These are phyloP conservation scores for Dinoponera quadriceps DNA, from an alignment of 1,140 invertebrate genomes.

Conservation along the genomic window DNA sequence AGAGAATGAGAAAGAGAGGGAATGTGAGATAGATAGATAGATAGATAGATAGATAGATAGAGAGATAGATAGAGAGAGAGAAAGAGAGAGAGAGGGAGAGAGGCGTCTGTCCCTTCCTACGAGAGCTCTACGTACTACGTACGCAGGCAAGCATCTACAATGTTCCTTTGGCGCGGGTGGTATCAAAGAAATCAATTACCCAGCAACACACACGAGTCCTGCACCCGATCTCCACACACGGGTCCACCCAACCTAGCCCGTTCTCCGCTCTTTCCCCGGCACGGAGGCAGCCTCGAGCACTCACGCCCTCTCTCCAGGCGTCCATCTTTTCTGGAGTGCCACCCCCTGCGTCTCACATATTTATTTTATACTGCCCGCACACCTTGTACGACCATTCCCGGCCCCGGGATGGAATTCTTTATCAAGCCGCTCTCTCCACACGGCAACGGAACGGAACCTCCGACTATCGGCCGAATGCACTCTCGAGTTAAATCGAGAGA, in stretches of 20 bases:
- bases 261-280: slow-evolving; percentile 49
- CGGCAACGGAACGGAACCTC: slow-evolving; percentile 43
- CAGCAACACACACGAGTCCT: slow-evolving; percentile 74
- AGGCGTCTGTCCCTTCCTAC: slow-evolving; percentile 56
- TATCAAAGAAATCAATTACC: slow-evolving; percentile 84
- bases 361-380: slow-evolving; percentile 78
- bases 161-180: slow-evolving; percentile 75
- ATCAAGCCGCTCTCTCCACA: slow-evolving; percentile 67
- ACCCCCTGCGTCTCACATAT: slow-evolving; percentile 72
- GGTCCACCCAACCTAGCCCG: slow-evolving; percentile 59
- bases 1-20: not conserved
- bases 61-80: not conserved
- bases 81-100: not conserved
- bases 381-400: slow-evolving; percentile 65
- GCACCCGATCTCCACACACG: slow-evolving; percentile 49
- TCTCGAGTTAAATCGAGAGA: slow-evolving; percentile 62
- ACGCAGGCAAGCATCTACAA: slow-evolving; percentile 74
- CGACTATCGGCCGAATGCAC: slow-evolving; percentile 50
- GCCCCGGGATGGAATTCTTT: slow-evolving; percentile 72
- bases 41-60: not conserved
- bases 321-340: slow-evolving; percentile 45
- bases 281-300: slow-evolving; percentile 41
- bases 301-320: slow-evolving; percentile 49
- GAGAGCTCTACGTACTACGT: slow-evolving; percentile 59
- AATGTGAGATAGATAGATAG: not conserved